phyloP scores from a whole-genome alignment of 2,888 invertebrate species.

The Thymelicus sylvestris region DNA sequence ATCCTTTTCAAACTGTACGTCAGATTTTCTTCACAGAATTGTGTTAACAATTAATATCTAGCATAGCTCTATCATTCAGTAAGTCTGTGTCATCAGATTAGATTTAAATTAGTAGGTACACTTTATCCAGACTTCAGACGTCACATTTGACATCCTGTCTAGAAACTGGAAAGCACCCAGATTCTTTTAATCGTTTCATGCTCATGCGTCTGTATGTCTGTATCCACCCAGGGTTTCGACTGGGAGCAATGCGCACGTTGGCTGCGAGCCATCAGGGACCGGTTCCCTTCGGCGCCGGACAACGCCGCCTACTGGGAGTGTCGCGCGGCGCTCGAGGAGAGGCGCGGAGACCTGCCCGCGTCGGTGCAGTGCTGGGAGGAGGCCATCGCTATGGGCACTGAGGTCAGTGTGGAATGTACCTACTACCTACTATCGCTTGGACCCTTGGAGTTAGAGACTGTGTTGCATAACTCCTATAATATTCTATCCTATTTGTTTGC shows the following conservation, averaged over 20 bases:
- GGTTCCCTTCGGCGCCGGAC: slow-evolving; percentile 67
- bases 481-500: no score
- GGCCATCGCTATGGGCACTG: slow-evolving; percentile 83
- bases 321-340: slow-evolving; percentile 83
- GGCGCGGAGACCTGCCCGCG: slow-evolving; percentile 78
- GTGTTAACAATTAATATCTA: not conserved
- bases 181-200: no score
- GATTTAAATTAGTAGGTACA: no score
- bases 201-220: no score
- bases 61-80: no score
- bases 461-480: no score
- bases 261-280: slow-evolving; percentile 78
- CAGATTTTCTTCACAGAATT: no score
- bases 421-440: not conserved
- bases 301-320: slow-evolving; percentile 86
- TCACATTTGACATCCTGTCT: not conserved
- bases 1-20: no score
- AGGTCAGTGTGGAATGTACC: slow-evolving; percentile 68
- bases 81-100: no score
- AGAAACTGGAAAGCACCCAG: not conserved
- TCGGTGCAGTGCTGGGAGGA: slow-evolving; percentile 85
- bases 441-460: no score
- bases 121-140: no score
- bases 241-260: slow-evolving; percentile 83
- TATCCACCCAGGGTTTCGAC: slow-evolving; percentile 74